Base-by-base conservation (phyloP, 1,140 invertebrate genomes). In the Bombus consobrinus region DNA sequence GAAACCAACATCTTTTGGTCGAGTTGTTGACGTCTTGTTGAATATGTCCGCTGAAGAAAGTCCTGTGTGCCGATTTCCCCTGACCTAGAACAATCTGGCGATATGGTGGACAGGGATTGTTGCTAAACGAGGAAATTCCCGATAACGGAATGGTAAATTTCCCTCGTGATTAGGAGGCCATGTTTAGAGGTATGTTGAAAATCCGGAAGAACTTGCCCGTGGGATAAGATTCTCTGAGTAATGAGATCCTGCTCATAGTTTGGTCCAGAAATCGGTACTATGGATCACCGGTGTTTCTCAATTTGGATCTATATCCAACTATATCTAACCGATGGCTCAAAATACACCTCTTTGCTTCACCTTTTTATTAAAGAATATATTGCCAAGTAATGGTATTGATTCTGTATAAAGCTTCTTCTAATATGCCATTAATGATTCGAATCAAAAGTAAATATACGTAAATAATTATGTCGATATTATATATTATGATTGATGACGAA, bases 141-240 rank as follows among this genome's bases (percentile, higher is more conserved):
- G 73, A 89, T 89, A 91, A 88, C 88, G 90, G 84, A 87, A 91
- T 79, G 77, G 73, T 25, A 92, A 92, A 91, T 94, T 94, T 94
- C 92, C 93, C 92, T 93, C 86, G 32, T 59, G 89, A 94, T 74
- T 91, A 94, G 93, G 93, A 88, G 84, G 87, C 13, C 88, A 93
- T 93, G 87, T 47, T 71, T 28, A n/a, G 47, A 22, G 47, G 18
- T 53, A 53, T 6, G 47, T 53, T 53, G 18, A 53, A 53, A 18
- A 53, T 18, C 79, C 68, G 72, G 83, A 41, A 71, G 66, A 74
- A 66, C 78, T 37, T 85, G 18, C 18, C 18, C 1, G 47, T 53
- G 47, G 18, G 47, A 53, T 53, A 43, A 43, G 43, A 53, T 22
- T 18, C 18, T 83, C 59, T 22, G 3, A 18, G n/a, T 66, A 79